Evolutionary conservation across 2,888 invertebrate genomes (phyloP).

Genomic region (Charanyca ferruginea): DNA sequence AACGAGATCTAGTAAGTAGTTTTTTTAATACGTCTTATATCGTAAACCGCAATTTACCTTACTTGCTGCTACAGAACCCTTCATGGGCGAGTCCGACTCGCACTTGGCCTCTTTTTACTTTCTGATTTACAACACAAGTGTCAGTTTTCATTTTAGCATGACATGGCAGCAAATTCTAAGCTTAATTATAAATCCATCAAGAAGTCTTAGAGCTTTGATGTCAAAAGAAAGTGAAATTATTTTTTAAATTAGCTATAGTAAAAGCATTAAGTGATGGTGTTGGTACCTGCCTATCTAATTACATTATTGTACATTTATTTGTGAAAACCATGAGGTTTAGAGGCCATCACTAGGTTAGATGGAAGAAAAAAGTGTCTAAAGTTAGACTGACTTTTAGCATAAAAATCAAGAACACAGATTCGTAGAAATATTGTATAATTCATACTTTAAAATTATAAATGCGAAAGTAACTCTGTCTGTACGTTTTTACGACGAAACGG

Average conservation of each 20-base stretch:
- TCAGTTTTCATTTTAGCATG: slow-evolving; percentile 21
- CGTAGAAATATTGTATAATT: too few relatives aligned
- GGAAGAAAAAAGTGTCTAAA: slow-evolving; percentile 1
- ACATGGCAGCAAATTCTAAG: slow-evolving; percentile 29
- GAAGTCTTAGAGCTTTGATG: slow-evolving; percentile 21
- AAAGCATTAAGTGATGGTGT: slow-evolving; percentile 22
- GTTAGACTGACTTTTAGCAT: background rate
- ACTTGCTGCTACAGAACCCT: too few relatives aligned
- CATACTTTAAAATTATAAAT: too few relatives aligned
- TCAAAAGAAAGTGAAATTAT: slow-evolving; percentile 40
- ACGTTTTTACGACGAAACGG: too few relatives aligned
- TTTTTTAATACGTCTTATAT: too few relatives aligned
- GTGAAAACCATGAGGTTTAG: slow-evolving; percentile 3
- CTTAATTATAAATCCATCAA: slow-evolving; percentile 40
- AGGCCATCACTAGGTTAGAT: background rate
- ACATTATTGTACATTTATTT: slow-evolving; percentile 34
- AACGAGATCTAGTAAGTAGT: too few relatives aligned
- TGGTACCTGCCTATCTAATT: slow-evolving; percentile 21
- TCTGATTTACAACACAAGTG: slow-evolving; percentile 5
- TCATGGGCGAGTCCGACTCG: too few relatives aligned
- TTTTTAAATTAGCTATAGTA: slow-evolving; percentile 35
- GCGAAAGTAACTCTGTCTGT: too few relatives aligned
- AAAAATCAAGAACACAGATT: slow-evolving; percentile 9
- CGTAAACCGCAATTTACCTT: too few relatives aligned
- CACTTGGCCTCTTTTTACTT: slow-evolving; percentile 26